Evolutionary conservation across 2,797 vertebrate genomes (phyloP), one percentile per base, ranked within the genome.

Genomic region (Salarias fasciatus): DNA sequence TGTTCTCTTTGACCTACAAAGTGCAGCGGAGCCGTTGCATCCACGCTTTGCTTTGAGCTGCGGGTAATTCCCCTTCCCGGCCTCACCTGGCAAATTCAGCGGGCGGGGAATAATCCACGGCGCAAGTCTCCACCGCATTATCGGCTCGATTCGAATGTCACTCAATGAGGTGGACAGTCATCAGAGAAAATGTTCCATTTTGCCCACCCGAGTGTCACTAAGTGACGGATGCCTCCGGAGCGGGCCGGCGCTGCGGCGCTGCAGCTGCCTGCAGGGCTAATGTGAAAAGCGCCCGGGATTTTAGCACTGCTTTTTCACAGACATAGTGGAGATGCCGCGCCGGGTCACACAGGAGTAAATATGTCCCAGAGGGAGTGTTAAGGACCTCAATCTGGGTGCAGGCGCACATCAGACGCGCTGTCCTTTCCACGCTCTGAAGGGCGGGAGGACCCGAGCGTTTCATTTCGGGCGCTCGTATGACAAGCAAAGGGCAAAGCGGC

Each of bases 271-370:
- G 69, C 18, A 14, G 82, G 80, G 49, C 41, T 80, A 80, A 86
- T 73, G 79, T 80, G 84, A 80, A 87, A 88, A 85, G 74, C 80
- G 37, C 51, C 2, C 10, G 84, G 67, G 78, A 66, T 86, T 89
- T 86, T 83, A 79, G 81, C 67, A 15, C 77, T 36, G 60, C 74
- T 82, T 84, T n/a, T 89, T 85, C 74, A 80, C 75, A 72, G 80
- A 53, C 81, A 65, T 49, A 53, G 74, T 14, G 15, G 53, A 67
- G 63, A 77, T 82, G 84, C 83, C 75, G 63, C 60, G 72, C 71
- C 76, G 82, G 84, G 85, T 88, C 84, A 86, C 49, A 30, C 53
- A 62, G 76, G 77, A 72, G 80, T 89, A 90, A 90, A 90, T 84
- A 79, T 80, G 83, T 73, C 83, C 69, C 72, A 31, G 6, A 58